phyloP scores from a whole-genome alignment of 1,140 invertebrate species.

The Holotrichia oblita region DNA sequence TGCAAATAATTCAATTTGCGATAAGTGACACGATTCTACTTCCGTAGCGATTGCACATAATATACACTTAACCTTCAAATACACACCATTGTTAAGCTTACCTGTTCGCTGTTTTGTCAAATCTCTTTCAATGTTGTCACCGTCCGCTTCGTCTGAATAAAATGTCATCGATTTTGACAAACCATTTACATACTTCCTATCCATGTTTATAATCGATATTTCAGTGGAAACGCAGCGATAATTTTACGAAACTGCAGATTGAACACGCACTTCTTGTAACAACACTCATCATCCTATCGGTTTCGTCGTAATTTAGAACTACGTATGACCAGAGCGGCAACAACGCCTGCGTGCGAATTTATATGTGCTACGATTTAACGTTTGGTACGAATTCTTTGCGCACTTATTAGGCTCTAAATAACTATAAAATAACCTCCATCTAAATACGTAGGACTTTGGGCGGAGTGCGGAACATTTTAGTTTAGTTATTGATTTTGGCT shows the following conservation, averaged over 20 bases:
- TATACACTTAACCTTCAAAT: constrained; percentile 12
- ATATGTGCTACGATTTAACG: not conserved
- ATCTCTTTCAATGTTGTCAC: constrained; percentile 28
- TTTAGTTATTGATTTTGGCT: constrained; percentile 4
- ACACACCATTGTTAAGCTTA: constrained; percentile 19
- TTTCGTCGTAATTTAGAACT: not conserved
- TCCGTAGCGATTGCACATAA: not conserved
- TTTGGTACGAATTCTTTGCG: constrained; percentile 16
- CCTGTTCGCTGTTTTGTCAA: constrained; percentile 38
- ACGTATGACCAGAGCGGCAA: constrained; percentile 2
- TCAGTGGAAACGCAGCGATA: not conserved
- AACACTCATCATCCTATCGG: not conserved
- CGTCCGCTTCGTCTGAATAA: constrained; percentile 36
- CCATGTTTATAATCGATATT: constrained; percentile 12
- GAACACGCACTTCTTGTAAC: not conserved
- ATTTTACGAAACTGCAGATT: not conserved
- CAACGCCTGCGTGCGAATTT: constrained; percentile 14
- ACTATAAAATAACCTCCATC: constrained; percentile 1
- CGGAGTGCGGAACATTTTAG: constrained; percentile 10
- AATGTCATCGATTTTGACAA: constrained; percentile 32
- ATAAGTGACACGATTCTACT: not conserved
- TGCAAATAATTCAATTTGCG: not conserved
- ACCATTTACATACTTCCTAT: constrained; percentile 38
- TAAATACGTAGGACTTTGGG: constrained; percentile 22
- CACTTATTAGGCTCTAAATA: constrained; percentile 7